A percentile compares a stretch with the other conserved stretches of the same genome.
Conservation (phyloP, 1,140 invertebrate species). For the Achatina immaculata region DNA sequence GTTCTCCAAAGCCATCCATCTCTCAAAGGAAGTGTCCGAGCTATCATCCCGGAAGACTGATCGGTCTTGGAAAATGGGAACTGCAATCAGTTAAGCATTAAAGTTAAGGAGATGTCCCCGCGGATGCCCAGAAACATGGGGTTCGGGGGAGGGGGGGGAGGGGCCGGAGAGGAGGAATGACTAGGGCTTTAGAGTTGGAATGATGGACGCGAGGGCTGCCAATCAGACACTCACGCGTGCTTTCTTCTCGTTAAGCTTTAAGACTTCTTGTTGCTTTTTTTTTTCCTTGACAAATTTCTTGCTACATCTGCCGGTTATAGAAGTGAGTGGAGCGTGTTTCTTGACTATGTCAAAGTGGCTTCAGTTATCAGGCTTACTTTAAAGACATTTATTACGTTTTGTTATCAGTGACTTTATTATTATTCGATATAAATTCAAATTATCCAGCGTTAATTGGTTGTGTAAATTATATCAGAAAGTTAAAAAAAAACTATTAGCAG, state of each 20-base stretch:
- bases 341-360: too few species aligned
- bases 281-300: too few species aligned
- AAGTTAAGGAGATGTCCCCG: constrained; percentile 18
- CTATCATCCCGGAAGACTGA: neutral
- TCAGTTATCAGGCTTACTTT: too few species aligned
- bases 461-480: too few species aligned
- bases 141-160: neutral
- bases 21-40: neutral
- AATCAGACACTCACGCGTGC: neutral
- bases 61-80: constrained; percentile 16
- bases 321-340: too few species aligned
- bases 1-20: neutral
- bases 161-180: neutral
- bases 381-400: too few species aligned
- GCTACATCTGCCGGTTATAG: too few species aligned
- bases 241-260: neutral
- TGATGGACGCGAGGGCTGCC: neutral
- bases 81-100: constrained; percentile 29
- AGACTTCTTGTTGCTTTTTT: too few species aligned
- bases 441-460: too few species aligned
- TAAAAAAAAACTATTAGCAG: too few species aligned
- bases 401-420: too few species aligned
- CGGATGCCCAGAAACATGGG: neutral
- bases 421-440: too few species aligned
- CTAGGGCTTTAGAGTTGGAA: neutral